phyloP scores from a whole-genome alignment of 2,113 vertebrate genomes.

The Varanus salvator region DNA sequence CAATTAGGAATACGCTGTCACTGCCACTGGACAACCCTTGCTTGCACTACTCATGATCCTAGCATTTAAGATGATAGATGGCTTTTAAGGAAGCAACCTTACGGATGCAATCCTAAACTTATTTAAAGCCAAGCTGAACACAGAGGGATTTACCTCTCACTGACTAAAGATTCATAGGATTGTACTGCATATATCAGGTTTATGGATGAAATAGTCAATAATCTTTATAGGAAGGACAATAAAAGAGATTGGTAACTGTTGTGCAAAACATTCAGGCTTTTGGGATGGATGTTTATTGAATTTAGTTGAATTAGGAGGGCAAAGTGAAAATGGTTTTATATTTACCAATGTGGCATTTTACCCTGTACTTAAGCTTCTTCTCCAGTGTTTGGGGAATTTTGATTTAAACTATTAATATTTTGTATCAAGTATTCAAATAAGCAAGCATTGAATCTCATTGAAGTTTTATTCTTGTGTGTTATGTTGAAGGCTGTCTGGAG shows the following conservation, averaged over 20 bases:
- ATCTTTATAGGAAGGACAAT: neutral
- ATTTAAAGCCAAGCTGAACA: neutral
- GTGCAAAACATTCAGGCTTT: neutral
- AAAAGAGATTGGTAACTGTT: neutral
- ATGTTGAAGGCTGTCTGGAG: neutral
- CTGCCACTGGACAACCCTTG: no score
- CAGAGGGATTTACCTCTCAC: neutral
- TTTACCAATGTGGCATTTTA: neutral
- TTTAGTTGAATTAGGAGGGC: neutral
- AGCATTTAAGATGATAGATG: neutral
- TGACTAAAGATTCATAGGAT: neutral
- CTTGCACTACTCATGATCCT: no score
- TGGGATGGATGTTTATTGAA: neutral
- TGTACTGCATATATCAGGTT: neutral
- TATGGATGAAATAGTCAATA: neutral
- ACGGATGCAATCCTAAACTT: neutral
- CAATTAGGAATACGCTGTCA: no score
- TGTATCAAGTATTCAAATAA: neutral
- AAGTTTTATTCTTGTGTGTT: neutral
- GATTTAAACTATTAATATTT: neutral
- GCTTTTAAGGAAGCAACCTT: neutral
- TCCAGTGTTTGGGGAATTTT: neutral
- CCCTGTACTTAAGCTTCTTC: neutral
- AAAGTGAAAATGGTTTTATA: neutral
- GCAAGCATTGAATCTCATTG: neutral